phyloP scores from a whole-genome alignment of 2,113 vertebrate species.

The Cariama cristata region DNA sequence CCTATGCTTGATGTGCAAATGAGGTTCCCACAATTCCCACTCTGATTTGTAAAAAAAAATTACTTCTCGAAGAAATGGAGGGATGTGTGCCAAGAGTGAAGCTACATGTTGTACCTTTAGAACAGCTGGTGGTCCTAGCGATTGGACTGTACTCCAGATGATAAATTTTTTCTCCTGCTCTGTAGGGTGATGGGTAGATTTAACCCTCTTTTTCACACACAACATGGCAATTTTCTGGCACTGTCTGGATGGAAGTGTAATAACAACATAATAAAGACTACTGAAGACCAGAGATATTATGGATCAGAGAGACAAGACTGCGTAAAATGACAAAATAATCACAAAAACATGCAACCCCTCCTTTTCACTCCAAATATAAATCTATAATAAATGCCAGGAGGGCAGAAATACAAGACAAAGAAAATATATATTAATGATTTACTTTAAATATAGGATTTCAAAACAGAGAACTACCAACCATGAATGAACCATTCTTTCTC shows the following conservation, averaged over 20 bases:
- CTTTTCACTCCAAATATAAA: background rate
- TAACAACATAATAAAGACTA: background rate
- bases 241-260: background rate
- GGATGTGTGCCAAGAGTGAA: background rate
- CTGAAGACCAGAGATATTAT: background rate
- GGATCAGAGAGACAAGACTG: background rate
- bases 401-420: background rate
- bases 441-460: background rate
- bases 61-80: background rate
- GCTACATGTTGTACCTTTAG: background rate
- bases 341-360: background rate
- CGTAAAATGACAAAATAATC: background rate
- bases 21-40: background rate
- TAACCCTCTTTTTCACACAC: background rate
- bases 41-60: background rate
- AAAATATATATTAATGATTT: background rate
- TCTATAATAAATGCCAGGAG: background rate
- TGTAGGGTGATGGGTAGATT: background rate
- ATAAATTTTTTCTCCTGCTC: background rate
- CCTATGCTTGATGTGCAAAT: background rate
- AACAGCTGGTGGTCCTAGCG: background rate
- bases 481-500: background rate
- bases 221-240: background rate
- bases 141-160: background rate
- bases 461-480: background rate